Base-by-base conservation (phyloP, 2,113 vertebrate genomes). In the Gopherus evgoodei region DNA sequence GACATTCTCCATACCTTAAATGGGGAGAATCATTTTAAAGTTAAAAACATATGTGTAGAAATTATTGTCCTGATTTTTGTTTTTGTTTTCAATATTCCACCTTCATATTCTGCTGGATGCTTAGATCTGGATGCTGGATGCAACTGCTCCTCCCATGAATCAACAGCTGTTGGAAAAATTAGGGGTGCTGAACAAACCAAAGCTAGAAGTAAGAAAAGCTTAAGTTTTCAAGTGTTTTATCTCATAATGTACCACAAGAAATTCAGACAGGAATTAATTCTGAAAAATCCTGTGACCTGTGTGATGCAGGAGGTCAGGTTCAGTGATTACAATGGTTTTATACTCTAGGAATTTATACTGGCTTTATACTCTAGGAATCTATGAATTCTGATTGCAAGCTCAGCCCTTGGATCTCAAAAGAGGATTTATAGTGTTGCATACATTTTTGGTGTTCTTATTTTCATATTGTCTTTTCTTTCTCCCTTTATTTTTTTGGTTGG, bases 401-500 rank as follows among this genome's bases (percentile, higher is more conserved):
- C 78, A 90, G 50, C 1, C 49, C 29, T 93, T 4, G 10, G 38
- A 83, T 29, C 56, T 38, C 56, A 80, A 29, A 91, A 65, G 72
- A 6, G 17, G 0, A 17, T n/a, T 17, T 92, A 8, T 1, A 17
- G 52, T 25, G 83, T 49, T 25, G 21, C 10, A 6, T 7, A 42
- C 31, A 79, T 83, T 94, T 69, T 80, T 11, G 4, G 50, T 3
- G 0, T 81, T 75, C 19, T 75, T n/a, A 38, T 75, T 75, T 75
- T 8, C 25, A 9, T 24, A 17, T 72, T 75, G 29, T 42, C 29
- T 49, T 53, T 25, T 50, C 42, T 82, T 89, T 86, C 81, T 76
- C 42, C 12, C 78, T 78, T 17, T 91, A 8, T 90, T 13, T 56
- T 95, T 85, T 79, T 95, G 79, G 13, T 75, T 92, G 65, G 92